These are phyloP conservation scores for Pentamera pediparva DNA, from an alignment of 53 echinoderm and acorn worm genomes.

Conservation along the genomic window DNA sequence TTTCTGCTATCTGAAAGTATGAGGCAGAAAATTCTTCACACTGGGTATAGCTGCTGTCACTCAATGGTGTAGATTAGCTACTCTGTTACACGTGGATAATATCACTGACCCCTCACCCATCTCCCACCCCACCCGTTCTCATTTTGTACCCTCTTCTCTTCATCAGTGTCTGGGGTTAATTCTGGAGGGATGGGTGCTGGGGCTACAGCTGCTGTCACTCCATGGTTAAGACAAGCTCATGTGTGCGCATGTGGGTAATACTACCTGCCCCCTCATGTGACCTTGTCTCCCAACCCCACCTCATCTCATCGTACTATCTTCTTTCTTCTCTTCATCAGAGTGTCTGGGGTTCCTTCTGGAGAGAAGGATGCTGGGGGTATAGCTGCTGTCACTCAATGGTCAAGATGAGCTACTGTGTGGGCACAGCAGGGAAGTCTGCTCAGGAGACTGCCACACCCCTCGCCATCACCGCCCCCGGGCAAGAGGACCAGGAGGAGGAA, in stretches of 20 bases:
- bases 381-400: constrained; percentile 83
- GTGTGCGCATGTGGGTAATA: no score
- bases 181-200: constrained; percentile 86
- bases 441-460: constrained; percentile 19
- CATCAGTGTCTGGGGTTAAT: constrained; percentile 98
- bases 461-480: constrained; percentile 11
- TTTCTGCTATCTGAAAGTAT: no score
- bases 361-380: constrained; percentile 84
- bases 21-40: no score
- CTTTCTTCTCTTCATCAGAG: constrained; percentile 44
- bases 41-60: no score
- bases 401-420: constrained; percentile 88
- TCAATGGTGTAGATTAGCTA: no score
- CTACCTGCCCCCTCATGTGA: no score
- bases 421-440: constrained; percentile 68
- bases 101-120: no score
- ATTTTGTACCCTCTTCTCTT: no score
- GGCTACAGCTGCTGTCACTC: constrained; percentile 91
- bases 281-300: not conserved
- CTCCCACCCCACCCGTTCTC: no score
- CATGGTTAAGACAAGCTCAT: constrained; percentile 78
- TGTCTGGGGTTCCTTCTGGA: constrained; percentile 98
- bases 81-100: no score
- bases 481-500: constrained; percentile 10
- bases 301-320: not conserved